These are phyloP conservation scores for Stichopus chloronotus DNA, from an alignment of 35 echinoderm and acorn worm genomes.

Conservation along the genomic window DNA sequence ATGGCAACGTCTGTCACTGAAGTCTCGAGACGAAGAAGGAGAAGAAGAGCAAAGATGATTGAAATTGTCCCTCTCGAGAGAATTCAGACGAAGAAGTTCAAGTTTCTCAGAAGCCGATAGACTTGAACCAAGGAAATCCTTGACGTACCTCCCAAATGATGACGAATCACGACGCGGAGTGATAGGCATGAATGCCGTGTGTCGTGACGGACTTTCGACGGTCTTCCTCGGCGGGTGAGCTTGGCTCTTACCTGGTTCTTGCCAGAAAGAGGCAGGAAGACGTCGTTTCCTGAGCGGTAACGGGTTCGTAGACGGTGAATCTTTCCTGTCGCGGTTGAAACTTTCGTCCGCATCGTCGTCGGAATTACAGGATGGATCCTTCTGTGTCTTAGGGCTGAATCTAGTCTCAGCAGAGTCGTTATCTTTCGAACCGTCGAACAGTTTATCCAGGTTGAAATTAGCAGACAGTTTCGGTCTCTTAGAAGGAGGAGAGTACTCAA, in stretches of 20 bases:
- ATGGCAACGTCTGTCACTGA: neutral
- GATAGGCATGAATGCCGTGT: conserved; percentile 48
- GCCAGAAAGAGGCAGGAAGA: conserved; percentile 71
- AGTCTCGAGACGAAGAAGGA: neutral
- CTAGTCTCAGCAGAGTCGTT: neutral
- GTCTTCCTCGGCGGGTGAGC: conserved; percentile 12
- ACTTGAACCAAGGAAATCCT: conserved; percentile 53
- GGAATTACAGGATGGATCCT: neutral
- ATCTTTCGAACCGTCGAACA: neutral
- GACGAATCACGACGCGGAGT: conserved; percentile 13
- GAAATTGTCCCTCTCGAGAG: conserved; percentile 25
- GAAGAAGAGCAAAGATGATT: conserved; percentile 17
- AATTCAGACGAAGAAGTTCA: conserved; percentile 47
- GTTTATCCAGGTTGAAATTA: neutral
- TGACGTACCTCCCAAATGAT: neutral
- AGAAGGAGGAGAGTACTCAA: neutral
- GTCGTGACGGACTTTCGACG: neutral
- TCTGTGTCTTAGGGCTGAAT: neutral
- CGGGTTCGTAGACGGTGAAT: conserved; percentile 11
- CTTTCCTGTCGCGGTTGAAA: neutral
- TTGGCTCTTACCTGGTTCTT: conserved; percentile 63
- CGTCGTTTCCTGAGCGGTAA: conserved; percentile 63
- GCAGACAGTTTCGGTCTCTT: neutral
- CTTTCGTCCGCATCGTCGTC: neutral
- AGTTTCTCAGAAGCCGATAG: conserved; percentile 57